Percentiles rank a stretch among this genome's conserved stretches.
Evolutionary conservation across 1,140 invertebrate species (phyloP).

Genomic region (Drosophila albomicans): DNA sequence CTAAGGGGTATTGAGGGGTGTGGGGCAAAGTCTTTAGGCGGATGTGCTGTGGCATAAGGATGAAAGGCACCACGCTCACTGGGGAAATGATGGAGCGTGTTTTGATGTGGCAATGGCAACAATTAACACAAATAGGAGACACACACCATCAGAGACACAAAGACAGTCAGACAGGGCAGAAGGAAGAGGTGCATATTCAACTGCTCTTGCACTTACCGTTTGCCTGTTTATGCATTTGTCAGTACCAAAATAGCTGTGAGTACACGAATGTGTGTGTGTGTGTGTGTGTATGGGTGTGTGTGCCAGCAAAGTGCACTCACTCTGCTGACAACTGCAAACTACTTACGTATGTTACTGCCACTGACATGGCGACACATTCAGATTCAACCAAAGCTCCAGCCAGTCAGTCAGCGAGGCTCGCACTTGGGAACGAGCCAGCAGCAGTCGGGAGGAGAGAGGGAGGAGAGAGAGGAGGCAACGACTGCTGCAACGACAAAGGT

Average conservation of each 20-base stretch:
- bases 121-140: slow-evolving; percentile 51
- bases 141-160: slow-evolving; percentile 15
- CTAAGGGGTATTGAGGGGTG: neutral
- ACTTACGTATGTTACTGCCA: slow-evolving; percentile 73
- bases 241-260: slow-evolving; percentile 39
- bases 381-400: slow-evolving; percentile 26
- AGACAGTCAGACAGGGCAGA: neutral
- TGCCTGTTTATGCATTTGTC: slow-evolving; percentile 51
- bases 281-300: slow-evolving; percentile 18
- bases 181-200: slow-evolving; percentile 36
- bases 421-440: slow-evolving; percentile 13
- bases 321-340: slow-evolving; percentile 75
- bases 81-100: slow-evolving; percentile 39
- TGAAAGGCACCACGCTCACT: slow-evolving; percentile 16
- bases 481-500: slow-evolving; percentile 70
- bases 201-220: slow-evolving; percentile 33
- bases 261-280: neutral
- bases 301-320: slow-evolving; percentile 65
- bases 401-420: slow-evolving; percentile 26
- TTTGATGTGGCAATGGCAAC: slow-evolving; percentile 55
- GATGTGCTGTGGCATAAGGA: slow-evolving; percentile 1
- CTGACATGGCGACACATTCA: slow-evolving; percentile 63
- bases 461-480: neutral
- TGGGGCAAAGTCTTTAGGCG: neutral
- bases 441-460: neutral